Evolutionary conservation across 2,888 invertebrate genomes (phyloP).

Genomic region (Malthinus seriepunctatus): DNA sequence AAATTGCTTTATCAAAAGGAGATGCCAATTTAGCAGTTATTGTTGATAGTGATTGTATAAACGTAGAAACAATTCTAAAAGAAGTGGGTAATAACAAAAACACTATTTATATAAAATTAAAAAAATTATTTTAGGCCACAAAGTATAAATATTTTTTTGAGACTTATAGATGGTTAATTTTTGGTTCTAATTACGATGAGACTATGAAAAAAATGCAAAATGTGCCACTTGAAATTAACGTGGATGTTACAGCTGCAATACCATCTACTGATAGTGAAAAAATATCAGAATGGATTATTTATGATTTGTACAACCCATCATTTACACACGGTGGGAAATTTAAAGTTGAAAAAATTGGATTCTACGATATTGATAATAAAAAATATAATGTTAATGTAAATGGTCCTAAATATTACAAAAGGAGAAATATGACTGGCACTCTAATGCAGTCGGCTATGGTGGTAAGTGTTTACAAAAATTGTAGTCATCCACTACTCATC

Average conservation of each 20-base stretch:
- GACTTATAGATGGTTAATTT: conserved; percentile 53
- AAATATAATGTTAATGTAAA: conserved; percentile 34
- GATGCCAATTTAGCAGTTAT: conserved; percentile 23
- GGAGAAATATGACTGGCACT: conserved; percentile 61
- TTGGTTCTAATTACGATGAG: conserved; percentile 39
- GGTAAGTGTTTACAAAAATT: too few species aligned
- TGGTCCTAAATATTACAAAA: conserved; percentile 38
- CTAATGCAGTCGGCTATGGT: conserved; percentile 61
- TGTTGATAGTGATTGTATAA: conserved; percentile 29
- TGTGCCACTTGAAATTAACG: conserved; percentile 55
- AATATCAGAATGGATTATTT: conserved; percentile 46
- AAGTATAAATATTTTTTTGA: conserved; percentile 38
- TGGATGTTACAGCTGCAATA: conserved; percentile 54
- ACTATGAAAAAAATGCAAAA: conserved; percentile 22
- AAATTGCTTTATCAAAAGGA: neutral
- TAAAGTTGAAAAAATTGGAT: conserved; percentile 58
- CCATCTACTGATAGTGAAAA: conserved; percentile 21
- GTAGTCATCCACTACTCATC: too few species aligned
- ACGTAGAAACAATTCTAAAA: conserved; percentile 14
- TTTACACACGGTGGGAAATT: conserved; percentile 58
- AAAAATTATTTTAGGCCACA: conserved; percentile 27
- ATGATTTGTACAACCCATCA: conserved; percentile 62
- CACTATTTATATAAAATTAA: neutral
- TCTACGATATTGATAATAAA: conserved; percentile 43
- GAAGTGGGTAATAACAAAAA: conserved; percentile 17